These are phyloP conservation scores for Triplophysa rosa DNA, from an alignment of 2,113 vertebrate species.

Conservation along the genomic window DNA sequence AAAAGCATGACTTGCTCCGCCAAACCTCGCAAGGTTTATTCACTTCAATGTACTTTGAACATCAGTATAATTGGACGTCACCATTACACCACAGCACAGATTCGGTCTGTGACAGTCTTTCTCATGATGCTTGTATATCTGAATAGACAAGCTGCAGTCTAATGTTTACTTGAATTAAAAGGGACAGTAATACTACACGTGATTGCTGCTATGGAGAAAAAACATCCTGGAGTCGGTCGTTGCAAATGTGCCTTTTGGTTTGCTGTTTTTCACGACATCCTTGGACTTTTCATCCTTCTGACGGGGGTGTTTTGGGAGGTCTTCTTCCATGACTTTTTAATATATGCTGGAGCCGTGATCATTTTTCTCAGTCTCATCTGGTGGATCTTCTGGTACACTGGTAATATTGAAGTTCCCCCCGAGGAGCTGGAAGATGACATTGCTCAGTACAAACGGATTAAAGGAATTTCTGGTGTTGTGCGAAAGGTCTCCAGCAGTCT, in stretches of 20 bases:
- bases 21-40: conserved; percentile 40
- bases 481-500: conserved; percentile 65
- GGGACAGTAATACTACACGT: neutral
- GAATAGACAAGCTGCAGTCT: neutral
- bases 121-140: conserved; percentile 1
- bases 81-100: neutral
- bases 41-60: conserved; percentile 48
- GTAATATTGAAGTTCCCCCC: conserved; percentile 84
- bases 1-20: conserved; percentile 30
- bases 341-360: conserved; percentile 84
- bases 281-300: conserved; percentile 80
- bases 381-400: conserved; percentile 94
- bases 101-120: neutral
- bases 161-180: neutral
- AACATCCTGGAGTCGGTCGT: conserved; percentile 71
- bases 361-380: conserved; percentile 90
- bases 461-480: conserved; percentile 54
- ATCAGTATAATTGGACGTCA: conserved; percentile 27
- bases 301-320: conserved; percentile 79
- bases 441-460: conserved; percentile 60
- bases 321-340: conserved; percentile 80
- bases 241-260: conserved; percentile 88
- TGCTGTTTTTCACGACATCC: conserved; percentile 81
- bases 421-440: conserved; percentile 77
- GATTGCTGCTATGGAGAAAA: conserved; percentile 52